These are phyloP conservation scores for Mormyrops boulengeri DNA, from an alignment of 2,797 vertebrate species.

Conservation along the genomic window DNA sequence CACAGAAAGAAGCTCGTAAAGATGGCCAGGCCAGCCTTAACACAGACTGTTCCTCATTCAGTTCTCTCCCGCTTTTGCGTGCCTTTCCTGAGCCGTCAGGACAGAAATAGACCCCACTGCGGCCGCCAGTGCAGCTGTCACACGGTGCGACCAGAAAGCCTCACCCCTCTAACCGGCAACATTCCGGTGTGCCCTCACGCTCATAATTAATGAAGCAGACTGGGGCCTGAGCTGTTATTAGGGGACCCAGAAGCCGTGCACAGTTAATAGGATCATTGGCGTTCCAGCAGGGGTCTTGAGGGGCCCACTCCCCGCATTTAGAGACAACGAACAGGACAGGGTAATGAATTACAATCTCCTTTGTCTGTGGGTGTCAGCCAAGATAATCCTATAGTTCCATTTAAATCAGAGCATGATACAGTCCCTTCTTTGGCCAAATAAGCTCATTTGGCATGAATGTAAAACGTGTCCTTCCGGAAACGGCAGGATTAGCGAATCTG, in stretches of 20 bases:
- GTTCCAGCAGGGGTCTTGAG: neutral
- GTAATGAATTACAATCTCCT: conserved; percentile 17
- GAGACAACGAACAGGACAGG: neutral
- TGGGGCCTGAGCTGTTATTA: neutral
- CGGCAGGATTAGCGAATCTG: neutral
- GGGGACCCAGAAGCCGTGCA: neutral
- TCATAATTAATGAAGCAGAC: conserved; percentile 12
- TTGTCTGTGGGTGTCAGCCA: conserved; percentile 10
- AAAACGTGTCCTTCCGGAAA: conserved; percentile 16
- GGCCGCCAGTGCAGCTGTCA: neutral
- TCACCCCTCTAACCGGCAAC: neutral
- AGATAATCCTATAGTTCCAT: conserved; percentile 16
- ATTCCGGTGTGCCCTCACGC: neutral
- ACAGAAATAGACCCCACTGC: conserved; percentile 22
- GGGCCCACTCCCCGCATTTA: conserved; percentile 4
- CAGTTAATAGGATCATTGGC: conserved; percentile 16
- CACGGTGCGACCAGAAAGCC: neutral
- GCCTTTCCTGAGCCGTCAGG: conserved; percentile 22
- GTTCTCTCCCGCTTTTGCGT: conserved; percentile 25
- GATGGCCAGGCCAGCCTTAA: conserved; percentile 33
- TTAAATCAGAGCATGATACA: conserved; percentile 15
- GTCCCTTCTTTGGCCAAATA: conserved; percentile 10
- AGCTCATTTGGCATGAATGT: conserved; percentile 11
- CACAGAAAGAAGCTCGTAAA: conserved; percentile 43
- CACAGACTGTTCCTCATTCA: neutral